Evolutionary conservation across 2,113 vertebrate species (phyloP), one percentile per base, ranked within the genome.

Genomic region (Tiliqua scincoides): DNA sequence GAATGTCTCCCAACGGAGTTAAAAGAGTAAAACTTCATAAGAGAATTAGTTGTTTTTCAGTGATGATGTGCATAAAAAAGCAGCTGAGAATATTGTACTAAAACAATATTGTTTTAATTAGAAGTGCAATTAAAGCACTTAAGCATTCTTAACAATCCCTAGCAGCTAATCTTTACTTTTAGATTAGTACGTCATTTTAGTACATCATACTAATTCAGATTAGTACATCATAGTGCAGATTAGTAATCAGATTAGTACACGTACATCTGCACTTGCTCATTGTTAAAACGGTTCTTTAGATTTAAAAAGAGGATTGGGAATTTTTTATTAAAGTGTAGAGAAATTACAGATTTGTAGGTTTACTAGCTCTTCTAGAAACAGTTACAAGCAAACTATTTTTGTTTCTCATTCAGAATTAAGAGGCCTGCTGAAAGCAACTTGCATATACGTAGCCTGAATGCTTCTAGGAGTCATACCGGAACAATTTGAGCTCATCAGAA

Each of bases 291-390:
- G 83, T 91, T 88, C 89, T 87, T 84, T 75, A 86, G 93, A 94
- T 93, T 85, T 63, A 93, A 89, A 93, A 91, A 91, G 85, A 89
- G 15, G 79, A 92, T 91, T 83, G 68, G 85, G 83, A 91, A 94
- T 91, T 54, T n/a, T 78, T 77, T 91, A 87, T 70, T 71, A 90
- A 92, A 93, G 92, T 94, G 92, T 27, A 92, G 93, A 91, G 91
- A 79, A 93, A 95, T 70, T 78, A 91, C 74, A 91, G 86, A 93
- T 96, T 96, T 95, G 92, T 93, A 95, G 91, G 83, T 95, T 94
- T 92, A 93, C 95, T 91, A 91, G 92, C 93, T 93, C 91, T 90
- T 95, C 92, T 93, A 62, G 87, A 96, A 95, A 93, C 93, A 95
- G 94, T 93, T 96, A 94, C 90, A 94, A 89, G 91, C 89, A 94